Conservation (phyloP, 2,797 vertebrate species). For the Paratrypauchen microcephalus region DNA sequence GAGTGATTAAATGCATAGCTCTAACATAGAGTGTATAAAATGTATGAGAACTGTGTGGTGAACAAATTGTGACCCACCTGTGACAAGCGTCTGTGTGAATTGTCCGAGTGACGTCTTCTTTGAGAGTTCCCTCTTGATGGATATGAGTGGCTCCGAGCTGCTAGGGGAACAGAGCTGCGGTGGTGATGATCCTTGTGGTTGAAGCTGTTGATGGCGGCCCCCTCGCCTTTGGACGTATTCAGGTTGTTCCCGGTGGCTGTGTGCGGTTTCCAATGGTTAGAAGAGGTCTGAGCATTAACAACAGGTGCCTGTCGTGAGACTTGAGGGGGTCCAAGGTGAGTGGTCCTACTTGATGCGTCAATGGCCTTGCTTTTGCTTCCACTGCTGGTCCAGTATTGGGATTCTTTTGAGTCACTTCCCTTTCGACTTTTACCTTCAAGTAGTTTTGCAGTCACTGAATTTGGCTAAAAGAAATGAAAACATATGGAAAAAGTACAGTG, state of each 20-base stretch:
- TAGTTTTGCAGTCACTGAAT: constrained; percentile 70
- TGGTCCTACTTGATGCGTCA: constrained; percentile 62
- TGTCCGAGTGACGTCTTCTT: constrained; percentile 53
- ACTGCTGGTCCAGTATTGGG: constrained; percentile 47
- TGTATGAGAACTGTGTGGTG: not conserved
- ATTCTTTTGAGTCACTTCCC: constrained; percentile 67
- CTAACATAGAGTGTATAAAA: too few relatives aligned
- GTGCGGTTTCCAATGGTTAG: constrained; percentile 51
- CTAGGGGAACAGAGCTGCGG: constrained; percentile 42
- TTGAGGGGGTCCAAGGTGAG: constrained; percentile 70
- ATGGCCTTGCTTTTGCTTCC: constrained; percentile 58
- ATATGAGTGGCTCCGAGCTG: constrained; percentile 65
- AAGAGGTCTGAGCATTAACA: constrained; percentile 54
- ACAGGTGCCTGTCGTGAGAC: constrained; percentile 75
- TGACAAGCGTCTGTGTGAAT: constrained; percentile 49
- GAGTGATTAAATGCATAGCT: too few relatives aligned
- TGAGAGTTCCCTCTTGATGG: constrained; percentile 54
- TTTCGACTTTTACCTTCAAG: constrained; percentile 66
- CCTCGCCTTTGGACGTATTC: constrained; percentile 36
- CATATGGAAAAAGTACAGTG: constrained; percentile 27
- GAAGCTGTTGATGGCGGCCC: constrained; percentile 57
- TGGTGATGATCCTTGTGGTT: constrained; percentile 71
- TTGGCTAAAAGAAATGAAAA: constrained; percentile 66
- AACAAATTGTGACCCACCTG: constrained; percentile 57
- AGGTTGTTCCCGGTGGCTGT: constrained; percentile 38